A percentile compares a stretch with the other conserved stretches of the same genome.
phyloP scores from a whole-genome alignment of 2,797 vertebrate genomes.

The Darevskia nairensis region DNA sequence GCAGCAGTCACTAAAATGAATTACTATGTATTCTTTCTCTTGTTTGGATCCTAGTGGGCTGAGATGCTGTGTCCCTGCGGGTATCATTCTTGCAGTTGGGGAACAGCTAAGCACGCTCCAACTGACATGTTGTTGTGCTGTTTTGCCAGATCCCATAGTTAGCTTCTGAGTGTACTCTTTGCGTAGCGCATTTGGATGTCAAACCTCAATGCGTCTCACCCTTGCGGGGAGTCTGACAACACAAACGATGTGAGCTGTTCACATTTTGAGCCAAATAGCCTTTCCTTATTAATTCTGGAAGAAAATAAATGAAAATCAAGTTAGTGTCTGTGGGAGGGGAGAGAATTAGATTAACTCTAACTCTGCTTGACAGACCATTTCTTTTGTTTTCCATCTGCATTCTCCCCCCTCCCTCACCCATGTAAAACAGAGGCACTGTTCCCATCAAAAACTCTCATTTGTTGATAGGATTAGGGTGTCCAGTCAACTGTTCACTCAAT shows the following conservation, averaged over 20 bases:
- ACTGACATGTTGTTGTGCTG: constrained; percentile 38
- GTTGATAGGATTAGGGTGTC: constrained; percentile 13
- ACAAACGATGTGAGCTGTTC: constrained; percentile 28
- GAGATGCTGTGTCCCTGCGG: background rate
- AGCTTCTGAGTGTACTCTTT: constrained; percentile 35
- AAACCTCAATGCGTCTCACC: constrained; percentile 25
- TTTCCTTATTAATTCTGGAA: constrained; percentile 30
- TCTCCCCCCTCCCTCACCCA: background rate
- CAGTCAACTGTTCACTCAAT: background rate
- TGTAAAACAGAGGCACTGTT: background rate
- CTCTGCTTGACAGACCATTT: constrained; percentile 16
- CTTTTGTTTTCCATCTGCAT: background rate
- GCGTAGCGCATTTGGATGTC: constrained; percentile 34
- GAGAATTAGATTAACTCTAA: background rate
- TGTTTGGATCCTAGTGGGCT: constrained; percentile 15
- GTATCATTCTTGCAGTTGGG: constrained; percentile 45
- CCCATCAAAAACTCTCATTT: background rate
- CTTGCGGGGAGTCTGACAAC: constrained; percentile 23
- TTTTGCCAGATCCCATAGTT: constrained; percentile 30
- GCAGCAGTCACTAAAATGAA: constrained; percentile 13
- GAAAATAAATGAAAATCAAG: constrained; percentile 35
- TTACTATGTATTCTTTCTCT: constrained; percentile 4
- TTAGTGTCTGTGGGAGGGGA: background rate
- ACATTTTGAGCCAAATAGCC: constrained; percentile 2
- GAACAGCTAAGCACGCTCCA: constrained; percentile 29